phyloP scores from a whole-genome alignment of 30 jellyfish, hydroid and myxozoan genomes.

The Aurelia sp. region DNA sequence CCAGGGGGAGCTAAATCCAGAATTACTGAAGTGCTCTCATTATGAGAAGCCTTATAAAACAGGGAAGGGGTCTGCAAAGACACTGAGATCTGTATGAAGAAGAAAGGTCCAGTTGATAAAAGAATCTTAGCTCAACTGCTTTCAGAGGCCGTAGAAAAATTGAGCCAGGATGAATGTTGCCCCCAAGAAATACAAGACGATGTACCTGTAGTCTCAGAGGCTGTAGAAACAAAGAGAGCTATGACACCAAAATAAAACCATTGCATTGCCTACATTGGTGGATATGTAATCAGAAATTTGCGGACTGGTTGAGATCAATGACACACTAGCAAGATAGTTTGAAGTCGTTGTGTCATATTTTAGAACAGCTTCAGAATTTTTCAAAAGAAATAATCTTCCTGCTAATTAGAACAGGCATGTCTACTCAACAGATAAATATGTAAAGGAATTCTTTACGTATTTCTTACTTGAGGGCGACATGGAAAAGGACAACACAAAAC shows the following conservation, averaged over 20 bases:
- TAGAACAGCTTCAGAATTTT: slow-evolving; percentile 17
- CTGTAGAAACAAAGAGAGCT: neutral
- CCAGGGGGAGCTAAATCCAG: slow-evolving; percentile 22
- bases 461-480: too few species aligned
- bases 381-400: too few species aligned
- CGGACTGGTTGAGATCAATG: slow-evolving; percentile 52
- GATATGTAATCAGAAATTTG: slow-evolving; percentile 40
- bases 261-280: slow-evolving; percentile 49
- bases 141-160: slow-evolving; percentile 27
- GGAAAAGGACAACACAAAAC: too few species aligned
- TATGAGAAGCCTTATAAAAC: slow-evolving; percentile 24
- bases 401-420: too few species aligned
- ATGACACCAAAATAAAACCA: slow-evolving; percentile 37
- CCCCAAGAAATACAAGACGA: slow-evolving; percentile 36
- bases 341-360: slow-evolving; percentile 30
- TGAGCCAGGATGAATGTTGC: slow-evolving; percentile 38
- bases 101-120: slow-evolving; percentile 31
- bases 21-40: slow-evolving; percentile 30
- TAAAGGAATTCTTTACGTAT: too few species aligned
- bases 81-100: slow-evolving; percentile 21
- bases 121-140: slow-evolving; percentile 31
- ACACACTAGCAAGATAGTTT: slow-evolving; percentile 45
- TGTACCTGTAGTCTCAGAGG: slow-evolving; percentile 19
- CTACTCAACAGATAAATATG: too few species aligned
- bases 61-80: slow-evolving; percentile 32